Conservation (phyloP, 2,797 vertebrate species). For the Anguilla megastoma region DNA sequence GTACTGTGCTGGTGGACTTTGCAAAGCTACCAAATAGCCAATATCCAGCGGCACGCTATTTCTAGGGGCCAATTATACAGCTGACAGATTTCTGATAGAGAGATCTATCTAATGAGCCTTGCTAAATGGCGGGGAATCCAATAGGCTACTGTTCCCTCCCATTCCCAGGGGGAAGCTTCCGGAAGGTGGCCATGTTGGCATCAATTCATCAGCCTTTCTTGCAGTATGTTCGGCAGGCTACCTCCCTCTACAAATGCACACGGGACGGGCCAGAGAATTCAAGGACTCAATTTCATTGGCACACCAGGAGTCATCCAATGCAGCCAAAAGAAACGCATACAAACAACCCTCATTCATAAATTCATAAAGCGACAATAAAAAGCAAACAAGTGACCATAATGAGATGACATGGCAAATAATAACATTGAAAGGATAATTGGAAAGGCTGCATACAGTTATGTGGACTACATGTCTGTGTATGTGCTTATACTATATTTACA, state of each 20-base stretch:
- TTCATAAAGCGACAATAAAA: not conserved
- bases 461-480: not conserved
- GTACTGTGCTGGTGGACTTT: not conserved
- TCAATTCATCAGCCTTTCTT: not conserved
- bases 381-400: not conserved
- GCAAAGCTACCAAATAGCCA: not conserved
- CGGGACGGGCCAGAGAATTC: not conserved
- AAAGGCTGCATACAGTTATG: not conserved
- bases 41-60: slow-evolving; percentile 14
- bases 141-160: not conserved
- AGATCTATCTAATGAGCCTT: slow-evolving; percentile 41
- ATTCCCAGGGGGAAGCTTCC: no score
- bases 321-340: not conserved
- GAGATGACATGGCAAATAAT: no score
- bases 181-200: slow-evolving; percentile 10
- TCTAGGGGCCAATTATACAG: slow-evolving; percentile 38
- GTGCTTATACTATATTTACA: not conserved
- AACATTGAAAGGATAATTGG: not conserved
- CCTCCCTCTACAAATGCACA: not conserved
- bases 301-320: not conserved
- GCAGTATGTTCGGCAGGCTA: not conserved
- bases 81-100: slow-evolving; percentile 32
- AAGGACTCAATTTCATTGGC: not conserved
- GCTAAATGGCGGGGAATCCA: not conserved
- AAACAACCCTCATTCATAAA: not conserved